Evolutionary conservation across 2,797 vertebrate species (phyloP).

Genomic region (Mallotus villosus): DNA sequence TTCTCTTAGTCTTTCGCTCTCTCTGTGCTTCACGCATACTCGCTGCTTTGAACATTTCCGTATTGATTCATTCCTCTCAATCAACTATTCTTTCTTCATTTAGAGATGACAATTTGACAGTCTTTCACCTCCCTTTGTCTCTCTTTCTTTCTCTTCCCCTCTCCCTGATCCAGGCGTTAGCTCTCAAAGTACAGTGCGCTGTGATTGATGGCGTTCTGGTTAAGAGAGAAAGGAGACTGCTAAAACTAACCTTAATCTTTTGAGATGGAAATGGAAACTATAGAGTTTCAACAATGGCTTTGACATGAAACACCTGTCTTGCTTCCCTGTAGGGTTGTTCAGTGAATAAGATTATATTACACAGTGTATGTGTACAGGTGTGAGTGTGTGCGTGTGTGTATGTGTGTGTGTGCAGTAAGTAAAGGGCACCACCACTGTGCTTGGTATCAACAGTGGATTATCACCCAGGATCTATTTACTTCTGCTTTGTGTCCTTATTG

Average conservation of each 20-base stretch:
- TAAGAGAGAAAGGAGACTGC: slow-evolving; percentile 23
- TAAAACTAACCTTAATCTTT: slow-evolving; percentile 29
- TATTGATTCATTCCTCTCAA: neutral
- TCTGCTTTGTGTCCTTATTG: slow-evolving; percentile 24
- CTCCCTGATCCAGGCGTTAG: neutral
- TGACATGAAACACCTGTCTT: slow-evolving; percentile 64
- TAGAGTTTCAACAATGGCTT: slow-evolving; percentile 57
- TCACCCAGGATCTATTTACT: slow-evolving; percentile 32
- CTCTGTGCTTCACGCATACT: too few species aligned
- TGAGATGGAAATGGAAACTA: slow-evolving; percentile 47
- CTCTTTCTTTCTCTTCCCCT: neutral
- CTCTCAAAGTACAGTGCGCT: neutral
- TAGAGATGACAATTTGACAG: neutral
- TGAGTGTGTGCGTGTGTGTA: slow-evolving; percentile 13
- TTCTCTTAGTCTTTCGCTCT: too few species aligned
- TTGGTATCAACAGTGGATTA: slow-evolving; percentile 34
- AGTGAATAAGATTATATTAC: slow-evolving; percentile 38
- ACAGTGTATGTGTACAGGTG: slow-evolving; percentile 13
- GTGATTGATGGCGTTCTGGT: neutral
- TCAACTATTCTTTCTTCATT: neutral
- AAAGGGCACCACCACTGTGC: slow-evolving; percentile 23
- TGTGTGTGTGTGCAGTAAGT: neutral
- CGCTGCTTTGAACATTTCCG: too few species aligned
- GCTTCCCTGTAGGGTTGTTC: slow-evolving; percentile 20
- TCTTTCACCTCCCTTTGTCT: neutral